These are phyloP conservation scores for Laodelphax striatellus DNA, from an alignment of 1,140 invertebrate genomes.

Conservation along the genomic window DNA sequence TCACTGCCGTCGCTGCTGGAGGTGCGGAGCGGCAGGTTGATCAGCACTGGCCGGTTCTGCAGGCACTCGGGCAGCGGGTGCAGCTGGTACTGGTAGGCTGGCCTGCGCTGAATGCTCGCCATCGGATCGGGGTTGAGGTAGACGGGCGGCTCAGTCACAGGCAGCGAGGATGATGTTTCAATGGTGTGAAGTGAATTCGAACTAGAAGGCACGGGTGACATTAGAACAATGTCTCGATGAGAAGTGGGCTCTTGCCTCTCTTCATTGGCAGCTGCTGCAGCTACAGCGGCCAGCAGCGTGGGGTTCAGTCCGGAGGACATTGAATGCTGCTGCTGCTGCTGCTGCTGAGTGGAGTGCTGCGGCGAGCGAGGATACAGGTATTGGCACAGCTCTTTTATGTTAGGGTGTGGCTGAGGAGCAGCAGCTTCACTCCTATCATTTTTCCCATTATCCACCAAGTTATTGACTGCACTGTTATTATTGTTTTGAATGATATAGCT, in stretches of 20 bases:
- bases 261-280: constrained; percentile 29
- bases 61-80: constrained; percentile 12
- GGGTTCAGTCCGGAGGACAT: constrained; percentile 30
- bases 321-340: too few relatives aligned
- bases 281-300: constrained; percentile 36
- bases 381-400: constrained; percentile 19
- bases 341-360: neutral
- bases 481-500: too few relatives aligned
- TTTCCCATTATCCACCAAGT: neutral
- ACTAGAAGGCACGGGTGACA: constrained; percentile 18
- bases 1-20: constrained; percentile 9
- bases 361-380: constrained; percentile 19
- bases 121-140: constrained; percentile 24
- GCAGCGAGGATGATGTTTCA: constrained; percentile 17
- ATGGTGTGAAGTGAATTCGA: constrained; percentile 23
- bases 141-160: constrained; percentile 25
- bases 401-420: constrained; percentile 7
- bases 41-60: constrained; percentile 39
- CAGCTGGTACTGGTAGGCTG: neutral
- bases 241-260: constrained; percentile 18
- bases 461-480: neutral
- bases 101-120: constrained; percentile 17
- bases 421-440: neutral
- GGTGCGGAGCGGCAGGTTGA: constrained; percentile 34
- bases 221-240: constrained; percentile 2